A percentile compares a stretch with the other conserved stretches of the same genome.
These are phyloP conservation scores for Apogon talboti DNA, from an alignment of 2,797 vertebrate species.

Conservation along the genomic window DNA sequence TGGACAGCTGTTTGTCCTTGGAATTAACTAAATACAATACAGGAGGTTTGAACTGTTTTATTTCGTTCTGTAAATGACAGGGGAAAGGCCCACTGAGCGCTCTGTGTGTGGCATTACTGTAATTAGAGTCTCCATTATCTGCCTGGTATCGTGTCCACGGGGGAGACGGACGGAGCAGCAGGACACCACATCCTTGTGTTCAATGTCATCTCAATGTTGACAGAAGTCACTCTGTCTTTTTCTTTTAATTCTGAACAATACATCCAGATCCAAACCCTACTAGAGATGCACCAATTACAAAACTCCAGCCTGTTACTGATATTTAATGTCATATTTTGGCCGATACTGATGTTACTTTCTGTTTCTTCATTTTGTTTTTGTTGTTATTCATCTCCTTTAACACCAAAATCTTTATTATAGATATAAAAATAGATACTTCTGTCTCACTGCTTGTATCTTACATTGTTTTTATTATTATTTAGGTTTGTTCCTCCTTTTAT, in stretches of 20 bases:
- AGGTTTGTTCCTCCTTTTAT: too few relatives aligned
- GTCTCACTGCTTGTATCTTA: too few relatives aligned
- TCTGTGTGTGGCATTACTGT: not conserved
- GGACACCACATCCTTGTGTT: constrained; percentile 14
- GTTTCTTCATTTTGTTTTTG: too few relatives aligned
- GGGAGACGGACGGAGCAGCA: constrained; percentile 21
- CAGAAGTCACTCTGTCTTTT: not conserved
- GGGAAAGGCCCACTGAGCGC: not conserved
- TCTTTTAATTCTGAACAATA: not conserved
- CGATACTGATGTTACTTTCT: too few relatives aligned
- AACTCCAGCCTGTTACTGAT: too few relatives aligned
- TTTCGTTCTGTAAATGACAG: not conserved
- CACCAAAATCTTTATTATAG: too few relatives aligned
- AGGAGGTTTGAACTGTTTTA: not conserved
- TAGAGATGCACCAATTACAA: too few relatives aligned
- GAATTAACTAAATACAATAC: not conserved
- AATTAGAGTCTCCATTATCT: constrained; percentile 17
- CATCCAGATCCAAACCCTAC: constrained; percentile 1
- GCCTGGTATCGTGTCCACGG: constrained; percentile 1
- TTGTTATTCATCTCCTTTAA: too few relatives aligned
- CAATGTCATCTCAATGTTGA: constrained; percentile 15
- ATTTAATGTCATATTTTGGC: too few relatives aligned
- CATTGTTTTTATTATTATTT: too few relatives aligned
- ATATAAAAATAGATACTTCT: too few relatives aligned
- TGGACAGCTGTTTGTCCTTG: constrained; percentile 14